phyloP scores from a whole-genome alignment of 2,113 vertebrate species.

The Alosa alosa region DNA sequence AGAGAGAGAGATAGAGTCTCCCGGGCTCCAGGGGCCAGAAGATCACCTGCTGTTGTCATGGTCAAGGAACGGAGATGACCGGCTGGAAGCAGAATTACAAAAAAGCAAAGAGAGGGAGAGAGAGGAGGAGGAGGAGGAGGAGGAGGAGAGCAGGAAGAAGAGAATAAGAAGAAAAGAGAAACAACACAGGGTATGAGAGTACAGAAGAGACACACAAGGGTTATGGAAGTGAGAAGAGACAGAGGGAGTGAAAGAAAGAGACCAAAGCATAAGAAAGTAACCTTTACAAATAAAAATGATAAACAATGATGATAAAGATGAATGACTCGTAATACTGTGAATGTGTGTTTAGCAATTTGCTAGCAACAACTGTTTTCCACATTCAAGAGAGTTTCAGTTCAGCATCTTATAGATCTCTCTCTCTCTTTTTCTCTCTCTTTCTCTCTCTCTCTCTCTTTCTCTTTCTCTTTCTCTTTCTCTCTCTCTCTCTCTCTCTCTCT shows the following conservation, averaged over 20 bases:
- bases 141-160: not conserved
- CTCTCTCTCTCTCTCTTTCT: not conserved
- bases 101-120: slow-evolving; percentile 62
- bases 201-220: not conserved
- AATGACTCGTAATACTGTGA: slow-evolving; percentile 16
- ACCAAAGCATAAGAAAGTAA: slow-evolving; percentile 44
- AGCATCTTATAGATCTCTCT: not conserved
- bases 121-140: slow-evolving; percentile 25
- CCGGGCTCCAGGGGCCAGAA: slow-evolving; percentile 58
- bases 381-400: no score
- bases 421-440: not conserved
- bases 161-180: not conserved
- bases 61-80: slow-evolving; percentile 91
- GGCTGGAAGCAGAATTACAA: slow-evolving; percentile 88
- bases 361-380: no score
- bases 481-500: not conserved
- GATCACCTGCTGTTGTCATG: slow-evolving; percentile 99
- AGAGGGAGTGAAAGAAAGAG: slow-evolving; percentile 43
- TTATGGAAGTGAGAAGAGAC: slow-evolving; percentile 23
- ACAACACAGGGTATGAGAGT: not conserved
- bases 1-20: slow-evolving; percentile 41
- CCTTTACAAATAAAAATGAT: not conserved
- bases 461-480: not conserved
- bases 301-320: not conserved
- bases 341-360: not conserved